Percentiles rank a stretch among this genome's conserved stretches.
phyloP scores from a whole-genome alignment of 2,113 vertebrate genomes.

The Phycodurus eques region DNA sequence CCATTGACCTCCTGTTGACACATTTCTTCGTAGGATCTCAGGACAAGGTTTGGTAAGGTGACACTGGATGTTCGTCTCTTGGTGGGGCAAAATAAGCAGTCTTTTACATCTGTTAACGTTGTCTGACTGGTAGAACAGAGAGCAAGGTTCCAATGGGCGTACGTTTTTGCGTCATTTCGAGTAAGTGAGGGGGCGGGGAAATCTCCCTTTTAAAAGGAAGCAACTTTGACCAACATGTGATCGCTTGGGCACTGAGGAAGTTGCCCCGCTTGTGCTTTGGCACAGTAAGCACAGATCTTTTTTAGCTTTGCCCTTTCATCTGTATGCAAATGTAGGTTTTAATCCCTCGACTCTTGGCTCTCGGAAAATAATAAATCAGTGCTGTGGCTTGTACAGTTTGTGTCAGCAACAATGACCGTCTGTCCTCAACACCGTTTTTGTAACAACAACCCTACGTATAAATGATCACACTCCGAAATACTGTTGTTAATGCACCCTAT shows the following conservation, averaged over 20 bases:
- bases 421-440: too few relatives aligned
- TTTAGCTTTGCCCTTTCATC: not conserved
- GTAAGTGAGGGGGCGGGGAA: not conserved
- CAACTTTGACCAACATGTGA: slow-evolving; percentile 39
- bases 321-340: not conserved
- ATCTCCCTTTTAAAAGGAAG: slow-evolving; percentile 31
- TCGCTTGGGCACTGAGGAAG: slow-evolving; percentile 50
- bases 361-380: not conserved
- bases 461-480: not conserved
- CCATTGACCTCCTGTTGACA: not conserved
- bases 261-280: slow-evolving; percentile 43
- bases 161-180: not conserved
- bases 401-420: too few relatives aligned
- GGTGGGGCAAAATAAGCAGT: too few relatives aligned
- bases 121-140: not conserved
- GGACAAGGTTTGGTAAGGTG: not conserved
- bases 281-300: slow-evolving; percentile 32
- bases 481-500: not conserved
- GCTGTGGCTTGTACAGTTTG: not conserved
- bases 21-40: not conserved
- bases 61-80: too few relatives aligned
- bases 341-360: not conserved
- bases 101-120: not conserved
- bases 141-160: slow-evolving; percentile 11
- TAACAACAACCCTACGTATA: too few relatives aligned